Evolutionary conservation across 2,888 invertebrate species (phyloP).

Genomic region (Cinara cedri): DNA sequence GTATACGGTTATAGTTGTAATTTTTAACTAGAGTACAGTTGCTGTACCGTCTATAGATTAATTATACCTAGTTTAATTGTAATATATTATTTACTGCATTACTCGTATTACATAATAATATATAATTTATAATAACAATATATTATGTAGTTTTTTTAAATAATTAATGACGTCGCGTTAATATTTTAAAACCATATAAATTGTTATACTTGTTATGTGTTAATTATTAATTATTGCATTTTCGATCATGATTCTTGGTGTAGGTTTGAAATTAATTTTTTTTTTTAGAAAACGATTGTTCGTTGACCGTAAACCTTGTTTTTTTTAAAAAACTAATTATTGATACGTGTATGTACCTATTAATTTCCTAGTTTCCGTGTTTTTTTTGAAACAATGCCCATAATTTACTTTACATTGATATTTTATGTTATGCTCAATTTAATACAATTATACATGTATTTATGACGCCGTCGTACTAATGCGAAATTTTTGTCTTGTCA

Average conservation of each 20-base stretch:
- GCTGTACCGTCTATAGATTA: background rate
- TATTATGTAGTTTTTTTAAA: too few relatives aligned
- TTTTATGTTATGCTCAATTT: slow-evolving; percentile 1
- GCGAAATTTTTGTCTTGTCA: background rate
- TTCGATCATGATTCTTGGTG: background rate
- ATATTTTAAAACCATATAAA: too few relatives aligned
- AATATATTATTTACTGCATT: too few relatives aligned
- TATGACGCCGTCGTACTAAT: background rate
- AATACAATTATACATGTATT: slow-evolving; percentile 4
- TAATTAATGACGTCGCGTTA: too few relatives aligned
- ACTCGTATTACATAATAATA: too few relatives aligned
- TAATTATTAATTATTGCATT: too few relatives aligned
- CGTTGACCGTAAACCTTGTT: slow-evolving; percentile 15
- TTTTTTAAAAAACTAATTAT: slow-evolving; percentile 18
- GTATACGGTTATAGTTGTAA: slow-evolving; percentile 19
- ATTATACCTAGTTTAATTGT: too few relatives aligned
- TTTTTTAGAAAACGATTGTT: background rate
- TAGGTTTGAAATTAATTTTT: background rate
- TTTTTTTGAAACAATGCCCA: slow-evolving; percentile 7
- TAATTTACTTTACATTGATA: slow-evolving; percentile 9
- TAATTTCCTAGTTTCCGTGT: slow-evolving; percentile 37
- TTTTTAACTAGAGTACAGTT: background rate
- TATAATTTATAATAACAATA: too few relatives aligned
- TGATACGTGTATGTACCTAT: background rate
- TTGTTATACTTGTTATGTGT: background rate